A percentile compares a stretch with the other conserved stretches of the same genome.
Evolutionary conservation across 2,113 vertebrate species (phyloP).

Genomic region (Alligator mississippiensis): DNA sequence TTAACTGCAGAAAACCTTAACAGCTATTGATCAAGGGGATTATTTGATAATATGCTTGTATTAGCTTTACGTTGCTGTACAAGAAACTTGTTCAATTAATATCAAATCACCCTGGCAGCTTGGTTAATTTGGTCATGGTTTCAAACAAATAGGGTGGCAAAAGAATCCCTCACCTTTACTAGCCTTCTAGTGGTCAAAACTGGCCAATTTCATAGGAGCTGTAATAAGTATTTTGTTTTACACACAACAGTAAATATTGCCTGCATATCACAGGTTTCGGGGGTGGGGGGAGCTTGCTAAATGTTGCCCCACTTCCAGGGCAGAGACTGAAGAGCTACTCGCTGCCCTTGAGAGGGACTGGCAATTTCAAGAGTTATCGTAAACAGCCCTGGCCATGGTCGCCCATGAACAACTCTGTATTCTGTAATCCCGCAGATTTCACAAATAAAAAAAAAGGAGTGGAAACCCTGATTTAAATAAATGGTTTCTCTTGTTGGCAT

Average conservation of each 20-base stretch:
- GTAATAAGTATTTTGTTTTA: neutral
- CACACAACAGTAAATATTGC: neutral
- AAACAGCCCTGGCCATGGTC: neutral
- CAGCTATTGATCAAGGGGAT: neutral
- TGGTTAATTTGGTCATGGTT: neutral
- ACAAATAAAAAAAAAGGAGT: neutral
- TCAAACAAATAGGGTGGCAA: neutral
- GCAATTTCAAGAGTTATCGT: neutral
- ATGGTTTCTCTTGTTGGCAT: neutral
- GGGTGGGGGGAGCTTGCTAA: neutral
- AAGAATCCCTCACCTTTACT: neutral
- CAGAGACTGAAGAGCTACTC: neutral
- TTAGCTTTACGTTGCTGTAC: neutral
- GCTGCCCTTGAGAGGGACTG: neutral
- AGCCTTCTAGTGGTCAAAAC: neutral
- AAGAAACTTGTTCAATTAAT: neutral
- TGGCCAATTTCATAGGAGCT: neutral
- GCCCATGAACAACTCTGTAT: neutral
- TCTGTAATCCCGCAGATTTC: neutral
- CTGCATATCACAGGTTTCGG: neutral
- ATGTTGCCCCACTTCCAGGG: neutral
- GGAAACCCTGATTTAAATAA: neutral
- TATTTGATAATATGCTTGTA: neutral
- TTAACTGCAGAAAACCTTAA: neutral
- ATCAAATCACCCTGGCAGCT: neutral